Evolutionary conservation across 2,888 invertebrate species (phyloP).

Genomic region (Morpho deidamia): DNA sequence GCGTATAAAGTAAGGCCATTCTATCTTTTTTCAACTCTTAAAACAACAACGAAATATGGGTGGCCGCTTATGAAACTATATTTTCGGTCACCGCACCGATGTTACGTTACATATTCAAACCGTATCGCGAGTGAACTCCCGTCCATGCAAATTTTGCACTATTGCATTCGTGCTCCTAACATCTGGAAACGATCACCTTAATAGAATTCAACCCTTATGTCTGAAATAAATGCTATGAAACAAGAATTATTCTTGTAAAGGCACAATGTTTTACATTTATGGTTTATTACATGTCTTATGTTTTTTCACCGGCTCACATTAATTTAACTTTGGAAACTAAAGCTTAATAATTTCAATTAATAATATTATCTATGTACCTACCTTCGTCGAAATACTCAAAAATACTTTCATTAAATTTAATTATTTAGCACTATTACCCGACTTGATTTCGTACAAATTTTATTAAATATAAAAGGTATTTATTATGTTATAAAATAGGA

Average conservation of each 20-base stretch:
- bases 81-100: constrained; percentile 34
- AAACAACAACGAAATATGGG: constrained; percentile 33
- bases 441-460: too few species aligned
- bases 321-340: too few species aligned
- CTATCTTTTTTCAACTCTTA: background rate
- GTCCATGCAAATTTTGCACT: constrained; percentile 57
- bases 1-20: background rate
- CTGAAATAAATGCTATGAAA: background rate
- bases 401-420: too few species aligned
- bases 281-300: too few species aligned
- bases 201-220: constrained; percentile 26
- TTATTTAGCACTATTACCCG: too few species aligned
- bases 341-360: too few species aligned
- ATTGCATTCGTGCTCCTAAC: constrained; percentile 51
- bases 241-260: background rate
- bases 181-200: constrained; percentile 42
- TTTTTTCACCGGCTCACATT: too few species aligned
- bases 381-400: too few species aligned
- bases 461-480: too few species aligned
- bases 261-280: background rate
- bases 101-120: constrained; percentile 54
- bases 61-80: constrained; percentile 45
- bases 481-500: too few species aligned
- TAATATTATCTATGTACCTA: too few species aligned
- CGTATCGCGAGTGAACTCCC: constrained; percentile 46